Percentiles rank a stretch among this genome's conserved stretches.
Evolutionary conservation across 2,888 invertebrate species (phyloP).

Genomic region (Campoplex nolae): DNA sequence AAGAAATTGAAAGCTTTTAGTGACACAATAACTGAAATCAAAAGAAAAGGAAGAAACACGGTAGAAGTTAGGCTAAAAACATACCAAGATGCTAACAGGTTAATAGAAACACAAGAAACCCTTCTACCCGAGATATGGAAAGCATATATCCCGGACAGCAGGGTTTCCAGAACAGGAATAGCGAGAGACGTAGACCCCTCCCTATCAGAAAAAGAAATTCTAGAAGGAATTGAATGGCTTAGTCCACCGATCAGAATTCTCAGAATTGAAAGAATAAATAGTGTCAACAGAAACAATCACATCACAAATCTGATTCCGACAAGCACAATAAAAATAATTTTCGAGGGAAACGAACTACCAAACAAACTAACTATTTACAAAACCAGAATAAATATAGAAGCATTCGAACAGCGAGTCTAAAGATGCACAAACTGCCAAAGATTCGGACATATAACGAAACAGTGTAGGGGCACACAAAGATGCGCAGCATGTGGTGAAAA

Average conservation of each 20-base stretch:
- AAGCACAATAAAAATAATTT: slow-evolving; percentile 17
- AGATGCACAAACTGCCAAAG: slow-evolving; percentile 39
- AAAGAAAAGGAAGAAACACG: too few relatives aligned
- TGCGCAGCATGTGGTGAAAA: slow-evolving; percentile 4
- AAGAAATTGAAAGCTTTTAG: too few relatives aligned
- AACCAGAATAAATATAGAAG: slow-evolving; percentile 4
- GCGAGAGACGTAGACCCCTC: not conserved
- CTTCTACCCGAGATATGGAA: too few relatives aligned
- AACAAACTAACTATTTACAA: not conserved
- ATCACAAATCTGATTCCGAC: not conserved
- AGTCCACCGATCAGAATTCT: not conserved
- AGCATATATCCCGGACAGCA: too few relatives aligned
- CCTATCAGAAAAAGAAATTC: not conserved
- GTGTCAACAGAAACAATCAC: not conserved
- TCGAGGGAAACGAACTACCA: slow-evolving; percentile 24
- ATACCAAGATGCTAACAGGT: too few relatives aligned
- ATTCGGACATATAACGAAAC: slow-evolving; percentile 12
- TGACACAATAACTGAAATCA: too few relatives aligned
- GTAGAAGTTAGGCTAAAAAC: too few relatives aligned
- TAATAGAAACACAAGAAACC: too few relatives aligned
- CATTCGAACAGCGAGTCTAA: slow-evolving; percentile 16
- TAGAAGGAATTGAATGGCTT: not conserved
- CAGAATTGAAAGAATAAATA: not conserved
- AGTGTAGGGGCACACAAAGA: slow-evolving; percentile 27
- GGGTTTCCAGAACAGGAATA: too few relatives aligned